These are phyloP conservation scores for Chrysomallon squamiferum DNA, from an alignment of 1,140 invertebrate genomes.

Conservation along the genomic window DNA sequence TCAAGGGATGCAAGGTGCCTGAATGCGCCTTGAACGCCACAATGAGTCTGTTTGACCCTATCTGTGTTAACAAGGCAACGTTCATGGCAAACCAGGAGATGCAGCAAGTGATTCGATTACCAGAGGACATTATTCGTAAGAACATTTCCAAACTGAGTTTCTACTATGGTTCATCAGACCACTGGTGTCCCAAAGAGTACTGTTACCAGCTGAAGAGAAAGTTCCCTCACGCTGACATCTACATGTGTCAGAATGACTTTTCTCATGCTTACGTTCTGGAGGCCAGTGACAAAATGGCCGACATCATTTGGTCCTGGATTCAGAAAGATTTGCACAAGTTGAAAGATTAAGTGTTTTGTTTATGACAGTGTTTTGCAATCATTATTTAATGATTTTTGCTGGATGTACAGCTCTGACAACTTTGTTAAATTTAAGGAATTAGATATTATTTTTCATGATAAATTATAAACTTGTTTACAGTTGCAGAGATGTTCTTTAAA, in stretches of 20 bases:
- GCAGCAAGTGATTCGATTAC: slow-evolving; percentile 58
- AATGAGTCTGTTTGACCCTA: slow-evolving; percentile 54
- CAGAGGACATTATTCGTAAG: slow-evolving; percentile 54
- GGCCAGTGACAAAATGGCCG: slow-evolving; percentile 69
- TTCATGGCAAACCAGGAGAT: slow-evolving; percentile 64
- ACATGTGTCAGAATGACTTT: slow-evolving; percentile 72
- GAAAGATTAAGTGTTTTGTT: not conserved
- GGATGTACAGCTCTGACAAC: too few species aligned
- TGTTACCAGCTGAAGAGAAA: slow-evolving; percentile 70
- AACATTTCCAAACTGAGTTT: slow-evolving; percentile 70
- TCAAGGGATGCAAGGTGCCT: slow-evolving; percentile 40
- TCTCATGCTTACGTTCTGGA: slow-evolving; percentile 80
- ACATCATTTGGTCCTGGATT: slow-evolving; percentile 49
- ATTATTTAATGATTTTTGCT: too few species aligned
- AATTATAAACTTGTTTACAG: too few species aligned
- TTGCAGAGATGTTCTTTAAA: too few species aligned
- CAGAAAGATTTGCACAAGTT: slow-evolving; percentile 20
- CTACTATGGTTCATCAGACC: slow-evolving; percentile 78
- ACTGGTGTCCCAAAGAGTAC: slow-evolving; percentile 77
- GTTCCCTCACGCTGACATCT: slow-evolving; percentile 71
- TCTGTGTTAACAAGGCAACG: slow-evolving; percentile 63
- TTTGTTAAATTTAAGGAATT: too few species aligned
- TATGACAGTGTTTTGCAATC: too few species aligned
- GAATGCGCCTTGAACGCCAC: slow-evolving; percentile 54
- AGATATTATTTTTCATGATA: too few species aligned